Base-by-base conservation (phyloP, 2,797 vertebrate species). In the Kryptopterus vitreolus region DNA sequence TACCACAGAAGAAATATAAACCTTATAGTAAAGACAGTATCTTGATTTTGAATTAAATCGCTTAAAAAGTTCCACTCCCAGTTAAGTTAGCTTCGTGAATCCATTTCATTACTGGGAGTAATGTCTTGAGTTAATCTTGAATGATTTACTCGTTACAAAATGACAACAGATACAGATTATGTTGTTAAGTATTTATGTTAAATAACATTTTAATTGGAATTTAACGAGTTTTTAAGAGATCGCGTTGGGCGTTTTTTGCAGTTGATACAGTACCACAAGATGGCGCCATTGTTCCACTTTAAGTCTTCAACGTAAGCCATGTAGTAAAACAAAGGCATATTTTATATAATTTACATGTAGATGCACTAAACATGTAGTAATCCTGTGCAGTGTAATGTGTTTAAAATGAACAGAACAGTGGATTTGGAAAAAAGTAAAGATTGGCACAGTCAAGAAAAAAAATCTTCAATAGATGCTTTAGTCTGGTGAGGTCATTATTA, bases 191-290 rank as follows among this genome's bases (percentile, higher is more conserved):
- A 33, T 71, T 71, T 71, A 22, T 4, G 33, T 1, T 12, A 26
- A 74, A 26, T 5, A n/a, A 18, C 33, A 58, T 26, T 18, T 74
- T 26, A 74, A 26, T 15, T 26, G 69, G 11, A 31, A 13, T 33
- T 53, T 53, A 33, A 20, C 3, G 18, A 50, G 1, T 2, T 22
- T 13, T 57, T 24, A 73, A 29, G 9, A 1, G 8, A 38, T 59
- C 13, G 18, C 8, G 7, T 43, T 18, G 24, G 1, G 5, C 31
- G 35, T 24, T n/a, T 18, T n/a, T 70, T 15, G 31, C 59, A 48
- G 24, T 35, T 1, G 31, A 22, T 31, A 70, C 63, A 31, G 13
- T 33, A 65, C 76, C 83, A 76, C 76, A 61, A 71, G 83, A 84
- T 70, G 83, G 78, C 79, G 63, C 20, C 55, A 68, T 76, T n/a